Evolutionary conservation across 2,113 vertebrate species (phyloP), one percentile per base, ranked within the genome.

Genomic region (Lathamus discolor): DNA sequence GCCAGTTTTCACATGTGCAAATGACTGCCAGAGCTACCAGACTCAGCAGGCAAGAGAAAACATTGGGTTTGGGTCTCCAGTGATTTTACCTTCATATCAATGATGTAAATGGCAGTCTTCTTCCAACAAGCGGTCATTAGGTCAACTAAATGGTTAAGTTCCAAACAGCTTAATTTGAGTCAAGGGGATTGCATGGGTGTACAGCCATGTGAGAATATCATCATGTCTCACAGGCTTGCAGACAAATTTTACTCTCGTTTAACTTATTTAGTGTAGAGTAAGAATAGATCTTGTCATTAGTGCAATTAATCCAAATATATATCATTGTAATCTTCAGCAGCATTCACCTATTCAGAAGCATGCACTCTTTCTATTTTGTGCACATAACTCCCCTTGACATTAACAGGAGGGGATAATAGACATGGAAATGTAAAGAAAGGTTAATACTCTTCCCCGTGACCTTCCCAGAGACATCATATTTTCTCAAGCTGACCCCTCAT

Each of bases 361-460:
- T 41, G 51, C n/a, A 96, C 61, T 83, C 35, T 66, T 85, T 92
- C 66, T 81, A 88, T 92, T 84, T 92, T 87, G 86, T 92, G 84
- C 79, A 87, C 79, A 80, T 94, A 92, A 95, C 95, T 97, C 95
- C 89, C 66, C 80, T 96, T 96, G 95, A 94, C 92, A 88, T 82
- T 95, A 95, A 91, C 84, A 95, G 76, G 79, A 96, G 86, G 86
- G 70, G 86, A 95, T 93, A 95, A 96, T 93, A 96, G 88, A 95
- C 92, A 89, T 81, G 93, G 86, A 95, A 96, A 95, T 94, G 90
- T 96, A 96, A 97, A 97, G 91, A 92, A 69, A 94, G 59, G 79
- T 96, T 96, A 97, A 97, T 97, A 95, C 83, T 96, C 79, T 94
- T 94, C 75, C 79, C 76, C 2, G 5, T 93, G 94, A 97, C 94